A percentile compares a stretch with the other conserved stretches of the same genome.
Conservation (phyloP, 64 coral and sea anemone genomes). For the Montipora sp. region DNA sequence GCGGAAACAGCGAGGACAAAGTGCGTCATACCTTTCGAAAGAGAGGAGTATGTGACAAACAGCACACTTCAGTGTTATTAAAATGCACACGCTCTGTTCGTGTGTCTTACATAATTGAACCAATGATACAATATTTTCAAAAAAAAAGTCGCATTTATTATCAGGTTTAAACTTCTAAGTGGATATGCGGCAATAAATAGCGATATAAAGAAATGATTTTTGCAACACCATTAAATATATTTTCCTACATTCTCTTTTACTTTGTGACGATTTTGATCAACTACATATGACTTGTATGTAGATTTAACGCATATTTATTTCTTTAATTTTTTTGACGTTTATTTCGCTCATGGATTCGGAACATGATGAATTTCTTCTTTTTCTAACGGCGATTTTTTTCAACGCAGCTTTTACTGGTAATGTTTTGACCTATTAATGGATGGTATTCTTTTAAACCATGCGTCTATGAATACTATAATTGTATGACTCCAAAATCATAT, state of each 20-base stretch:
- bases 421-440: background rate
- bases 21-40: no score
- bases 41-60: no score
- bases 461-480: background rate
- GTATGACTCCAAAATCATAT: conserved; percentile 34
- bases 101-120: background rate
- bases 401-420: background rate
- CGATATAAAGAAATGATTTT: conserved; percentile 20
- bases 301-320: conserved; percentile 17
- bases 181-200: conserved; percentile 22
- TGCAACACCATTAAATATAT: conserved; percentile 29
- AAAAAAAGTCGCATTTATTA: conserved; percentile 22
- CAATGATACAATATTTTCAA: background rate
- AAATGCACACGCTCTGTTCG: background rate
- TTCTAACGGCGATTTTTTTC: no score
- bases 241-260: conserved; percentile 29
- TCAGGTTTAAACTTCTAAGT: background rate
- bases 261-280: background rate
- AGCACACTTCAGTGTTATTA: background rate
- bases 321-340: conserved; percentile 10
- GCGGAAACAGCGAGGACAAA: no score
- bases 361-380: background rate
- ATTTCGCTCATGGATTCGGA: background rate
- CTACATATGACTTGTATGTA: conserved; percentile 15
- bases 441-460: background rate